Evolutionary conservation across 2,888 invertebrate species (phyloP).

Genomic region (Galerucella calmariensis): DNA sequence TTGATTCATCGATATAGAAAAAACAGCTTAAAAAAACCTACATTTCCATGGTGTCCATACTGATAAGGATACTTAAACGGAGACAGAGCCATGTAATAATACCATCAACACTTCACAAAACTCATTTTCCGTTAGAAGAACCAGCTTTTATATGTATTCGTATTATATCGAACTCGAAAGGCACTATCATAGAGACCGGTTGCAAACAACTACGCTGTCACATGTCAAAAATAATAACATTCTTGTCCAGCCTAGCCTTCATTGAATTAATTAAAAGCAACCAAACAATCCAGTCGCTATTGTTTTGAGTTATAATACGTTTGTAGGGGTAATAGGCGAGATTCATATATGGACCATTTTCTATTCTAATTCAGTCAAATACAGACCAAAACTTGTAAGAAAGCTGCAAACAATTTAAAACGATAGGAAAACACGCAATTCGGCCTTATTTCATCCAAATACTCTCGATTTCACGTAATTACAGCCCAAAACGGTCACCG

Average conservation of each 20-base stretch:
- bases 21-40: conserved; percentile 12
- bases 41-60: conserved; percentile 21
- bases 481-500: too few species aligned
- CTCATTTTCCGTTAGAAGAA: conserved; percentile 14
- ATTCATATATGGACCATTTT: too few species aligned
- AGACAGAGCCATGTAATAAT: conserved; percentile 41
- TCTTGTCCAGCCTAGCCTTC: conserved; percentile 41
- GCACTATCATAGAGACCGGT: conserved; percentile 30
- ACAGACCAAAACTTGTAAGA: too few species aligned
- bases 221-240: conserved; percentile 46
- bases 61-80: conserved; percentile 39
- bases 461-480: too few species aligned
- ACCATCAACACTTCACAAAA: conserved; percentile 9
- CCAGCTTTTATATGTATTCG: not conserved
- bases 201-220: conserved; percentile 45
- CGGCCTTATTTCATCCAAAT: too few species aligned
- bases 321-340: conserved; percentile 10
- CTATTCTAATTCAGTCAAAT: too few species aligned
- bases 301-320: conserved; percentile 19
- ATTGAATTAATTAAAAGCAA: conserved; percentile 47
- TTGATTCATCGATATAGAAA: not conserved
- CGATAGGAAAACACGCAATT: too few species aligned
- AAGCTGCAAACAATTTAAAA: too few species aligned
- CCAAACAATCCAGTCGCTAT: conserved; percentile 39
- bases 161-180: conserved; percentile 26